Conservation (phyloP, 2,888 invertebrate species). For the Leptopilina drosophilae region DNA sequence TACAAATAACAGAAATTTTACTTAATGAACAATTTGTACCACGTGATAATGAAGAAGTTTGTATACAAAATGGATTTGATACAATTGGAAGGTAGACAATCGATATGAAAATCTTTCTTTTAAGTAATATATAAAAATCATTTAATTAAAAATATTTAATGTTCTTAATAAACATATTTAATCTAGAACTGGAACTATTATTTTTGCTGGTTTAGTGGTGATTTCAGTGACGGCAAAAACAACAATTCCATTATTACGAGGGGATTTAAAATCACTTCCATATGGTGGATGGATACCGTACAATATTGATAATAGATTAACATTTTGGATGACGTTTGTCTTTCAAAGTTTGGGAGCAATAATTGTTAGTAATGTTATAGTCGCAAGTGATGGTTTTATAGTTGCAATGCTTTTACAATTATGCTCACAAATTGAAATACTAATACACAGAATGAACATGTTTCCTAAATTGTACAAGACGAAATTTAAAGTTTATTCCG, state of each 20-base stretch:
- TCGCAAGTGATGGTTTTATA: slow-evolving; percentile 57
- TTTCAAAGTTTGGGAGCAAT: slow-evolving; percentile 55
- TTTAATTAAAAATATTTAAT: too few relatives aligned
- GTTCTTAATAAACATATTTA: not conserved
- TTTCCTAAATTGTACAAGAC: not conserved
- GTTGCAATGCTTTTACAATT: slow-evolving; percentile 58
- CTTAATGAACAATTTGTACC: not conserved
- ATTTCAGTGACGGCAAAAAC: not conserved
- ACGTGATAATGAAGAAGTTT: not conserved
- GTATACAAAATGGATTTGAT: not conserved
- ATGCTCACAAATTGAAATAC: slow-evolving; percentile 53
- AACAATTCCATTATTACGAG: not conserved
- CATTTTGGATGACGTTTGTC: slow-evolving; percentile 55
- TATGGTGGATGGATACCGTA: slow-evolving; percentile 60
- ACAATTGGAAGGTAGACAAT: not conserved
- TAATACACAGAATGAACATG: slow-evolving; percentile 52
- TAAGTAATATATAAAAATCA: too few relatives aligned
- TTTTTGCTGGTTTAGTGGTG: not conserved
- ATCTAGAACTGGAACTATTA: slow-evolving; percentile 2
- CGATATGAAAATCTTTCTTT: not conserved
- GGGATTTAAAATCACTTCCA: slow-evolving; percentile 44
- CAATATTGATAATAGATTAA: slow-evolving; percentile 42
- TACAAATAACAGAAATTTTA: not conserved
- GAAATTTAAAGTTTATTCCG: not conserved
- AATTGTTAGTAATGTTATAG: slow-evolving; percentile 49